Percentiles rank a stretch among this genome's conserved stretches.
phyloP scores from a whole-genome alignment of 2,797 vertebrate species.

The Taeniopygia guttata region DNA sequence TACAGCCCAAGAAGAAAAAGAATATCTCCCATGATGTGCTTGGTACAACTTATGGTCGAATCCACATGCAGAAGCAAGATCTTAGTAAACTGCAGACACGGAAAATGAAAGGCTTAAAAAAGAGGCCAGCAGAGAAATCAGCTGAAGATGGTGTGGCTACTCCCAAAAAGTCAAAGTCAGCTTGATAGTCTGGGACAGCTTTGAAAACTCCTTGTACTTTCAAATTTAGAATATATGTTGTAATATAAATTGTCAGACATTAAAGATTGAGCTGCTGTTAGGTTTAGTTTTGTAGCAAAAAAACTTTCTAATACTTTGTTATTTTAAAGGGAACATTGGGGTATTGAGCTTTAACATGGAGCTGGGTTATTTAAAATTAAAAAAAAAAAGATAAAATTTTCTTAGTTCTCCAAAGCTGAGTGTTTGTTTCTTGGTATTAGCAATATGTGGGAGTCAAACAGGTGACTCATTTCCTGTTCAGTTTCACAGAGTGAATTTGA shows the following conservation, averaged over 20 bases:
- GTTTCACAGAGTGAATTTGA: background rate
- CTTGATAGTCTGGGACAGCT: conserved; percentile 8
- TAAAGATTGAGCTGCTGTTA: background rate
- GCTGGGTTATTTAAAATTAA: conserved; percentile 27
- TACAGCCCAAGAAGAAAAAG: conserved; percentile 93
- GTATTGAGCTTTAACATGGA: background rate
- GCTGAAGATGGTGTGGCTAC: conserved; percentile 29
- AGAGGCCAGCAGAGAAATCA: conserved; percentile 77
- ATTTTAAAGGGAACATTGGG: background rate
- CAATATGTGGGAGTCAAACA: background rate
- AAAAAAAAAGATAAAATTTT: background rate
- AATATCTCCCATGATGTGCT: conserved; percentile 92
- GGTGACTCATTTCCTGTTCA: background rate
- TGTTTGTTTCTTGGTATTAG: background rate
- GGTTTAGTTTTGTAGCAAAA: background rate
- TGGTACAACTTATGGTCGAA: conserved; percentile 88
- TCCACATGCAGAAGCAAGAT: conserved; percentile 98
- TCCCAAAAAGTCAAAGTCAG: conserved; percentile 78
- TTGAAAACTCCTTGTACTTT: background rate
- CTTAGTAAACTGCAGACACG: conserved; percentile 89
- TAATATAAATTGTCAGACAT: background rate
- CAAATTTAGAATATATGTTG: background rate
- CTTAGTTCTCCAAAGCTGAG: background rate
- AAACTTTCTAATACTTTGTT: background rate
- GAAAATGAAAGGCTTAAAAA: conserved; percentile 94